Conservation (phyloP, 2,113 vertebrate species). For the Prietella phreatophila region DNA sequence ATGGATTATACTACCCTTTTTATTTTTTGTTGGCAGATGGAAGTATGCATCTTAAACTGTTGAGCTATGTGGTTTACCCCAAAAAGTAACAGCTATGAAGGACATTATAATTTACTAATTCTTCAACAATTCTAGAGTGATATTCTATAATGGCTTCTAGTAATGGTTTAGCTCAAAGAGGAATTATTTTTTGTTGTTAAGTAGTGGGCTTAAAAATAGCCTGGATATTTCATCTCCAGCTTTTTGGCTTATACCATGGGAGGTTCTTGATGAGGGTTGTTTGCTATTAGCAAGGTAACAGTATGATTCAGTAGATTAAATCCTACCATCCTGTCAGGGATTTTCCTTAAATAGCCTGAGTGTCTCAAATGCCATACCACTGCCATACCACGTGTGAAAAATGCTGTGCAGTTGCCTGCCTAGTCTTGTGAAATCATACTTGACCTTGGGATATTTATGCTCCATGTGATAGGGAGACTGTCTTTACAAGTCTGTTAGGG, state of each 20-base stretch:
- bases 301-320: constrained; percentile 3
- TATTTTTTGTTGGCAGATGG: not conserved
- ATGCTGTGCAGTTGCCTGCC: not conserved
- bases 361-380: not conserved
- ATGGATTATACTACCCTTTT: not conserved
- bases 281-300: not conserved
- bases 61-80: not conserved
- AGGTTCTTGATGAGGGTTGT: not conserved
- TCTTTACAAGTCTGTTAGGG: not conserved
- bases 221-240: not conserved
- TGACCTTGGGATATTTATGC: constrained; percentile 4
- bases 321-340: not conserved
- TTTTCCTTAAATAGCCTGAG: not conserved
- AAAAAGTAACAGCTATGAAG: not conserved
- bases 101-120: not conserved
- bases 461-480: not conserved
- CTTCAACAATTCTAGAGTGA: not conserved
- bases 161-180: not conserved
- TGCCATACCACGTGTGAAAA: not conserved
- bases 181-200: not conserved
- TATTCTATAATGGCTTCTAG: not conserved
- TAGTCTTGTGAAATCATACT: not conserved
- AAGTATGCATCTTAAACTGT: not conserved
- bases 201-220: not conserved
- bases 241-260: not conserved